Evolutionary conservation across 2,888 invertebrate genomes (phyloP), one percentile per base, ranked within the genome.

Genomic region (Camponotus fellah): DNA sequence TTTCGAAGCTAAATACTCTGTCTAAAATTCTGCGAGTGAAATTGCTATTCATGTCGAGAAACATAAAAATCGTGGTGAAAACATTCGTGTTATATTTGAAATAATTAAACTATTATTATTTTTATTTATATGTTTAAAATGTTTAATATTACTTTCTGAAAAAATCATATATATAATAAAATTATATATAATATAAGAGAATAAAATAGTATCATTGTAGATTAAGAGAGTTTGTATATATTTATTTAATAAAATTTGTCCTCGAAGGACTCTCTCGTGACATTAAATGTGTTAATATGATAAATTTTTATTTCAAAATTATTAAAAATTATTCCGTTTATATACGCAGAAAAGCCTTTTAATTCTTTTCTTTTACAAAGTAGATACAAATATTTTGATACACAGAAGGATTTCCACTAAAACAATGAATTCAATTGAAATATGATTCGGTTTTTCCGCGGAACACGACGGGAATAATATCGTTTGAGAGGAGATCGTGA

Each of bases 391-490:
- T 34, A 46, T 37, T 72, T 34, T 5, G 3, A 0, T 9, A 12
- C 3, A 0, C 6, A 58, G 34, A 14, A 58, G 21, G 6, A 14
- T 71, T 58, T 10, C 2, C 21, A 17, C 9, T 17, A 17, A 17
- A 8, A 17, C 71, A 21, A 46, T 46, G 34, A 74, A 80, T 72
- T 71, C 32, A 72, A 80, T 80, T 26, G 26, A 71, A 8, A 72
- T 74, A 46, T 49, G 12, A 37, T 21, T 81, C 46, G 62, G n/a
- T 10, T 76, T 75, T 74, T 62, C 12, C 26, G 17, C 60, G 60
- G 34, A 80, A 58, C 80, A 66, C 64, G 80, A 21, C 40, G 62
- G 40, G 79, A 72, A 58, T 68, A 58, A 77, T 82, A 82, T 87
- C 80, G 53, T 62, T 69, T 65, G n/a, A 56, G 68, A 60, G 46